Evolutionary conservation across 2,797 vertebrate genomes (phyloP).

Genomic region (Hipposideros larvatus): DNA sequence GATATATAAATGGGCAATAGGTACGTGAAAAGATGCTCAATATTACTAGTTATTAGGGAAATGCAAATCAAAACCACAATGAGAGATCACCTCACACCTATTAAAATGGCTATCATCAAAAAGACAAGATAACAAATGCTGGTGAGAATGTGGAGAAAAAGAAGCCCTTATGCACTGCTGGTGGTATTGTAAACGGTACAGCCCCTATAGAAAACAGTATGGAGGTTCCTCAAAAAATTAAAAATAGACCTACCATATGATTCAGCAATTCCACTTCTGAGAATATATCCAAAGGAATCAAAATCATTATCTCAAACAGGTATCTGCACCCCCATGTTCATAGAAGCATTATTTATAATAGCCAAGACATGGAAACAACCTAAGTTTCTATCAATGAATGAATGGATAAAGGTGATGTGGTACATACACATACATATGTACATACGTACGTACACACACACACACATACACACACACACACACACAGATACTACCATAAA

Average conservation of each 20-base stretch:
- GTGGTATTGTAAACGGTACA: neutral
- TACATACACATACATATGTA: neutral
- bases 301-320: neutral
- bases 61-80: neutral
- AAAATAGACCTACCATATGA: neutral
- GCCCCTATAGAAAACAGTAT: neutral
- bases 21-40: neutral
- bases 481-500: neutral
- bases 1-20: neutral
- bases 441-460: too few relatives aligned
- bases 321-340: neutral
- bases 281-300: neutral
- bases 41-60: neutral
- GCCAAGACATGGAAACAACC: neutral
- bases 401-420: neutral
- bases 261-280: neutral
- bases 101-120: neutral
- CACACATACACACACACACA: neutral
- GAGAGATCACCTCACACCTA: neutral
- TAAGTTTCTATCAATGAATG: neutral
- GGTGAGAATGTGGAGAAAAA: neutral
- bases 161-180: neutral
- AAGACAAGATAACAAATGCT: neutral
- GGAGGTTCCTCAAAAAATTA: neutral
- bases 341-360: neutral